A percentile compares a stretch with the other conserved stretches of the same genome.
Conservation (phyloP, 37 sponge, comb jelly and placozoan genomes). For the Aphrocallistes beatrix region DNA sequence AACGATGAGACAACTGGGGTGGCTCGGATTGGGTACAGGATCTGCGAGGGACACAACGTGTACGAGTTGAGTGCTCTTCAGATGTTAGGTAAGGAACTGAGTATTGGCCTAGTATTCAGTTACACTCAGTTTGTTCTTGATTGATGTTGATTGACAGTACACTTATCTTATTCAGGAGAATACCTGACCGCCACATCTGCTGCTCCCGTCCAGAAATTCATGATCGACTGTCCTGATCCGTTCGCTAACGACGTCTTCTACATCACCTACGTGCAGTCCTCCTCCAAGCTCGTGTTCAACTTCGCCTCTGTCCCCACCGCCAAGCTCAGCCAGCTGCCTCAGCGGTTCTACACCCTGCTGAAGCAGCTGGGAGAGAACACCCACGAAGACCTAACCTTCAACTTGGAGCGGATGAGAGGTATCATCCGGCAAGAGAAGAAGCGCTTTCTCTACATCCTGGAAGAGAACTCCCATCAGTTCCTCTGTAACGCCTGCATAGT, state of each 20-base stretch:
- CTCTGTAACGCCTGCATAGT: background rate
- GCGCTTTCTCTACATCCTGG: slow-evolving; percentile 34
- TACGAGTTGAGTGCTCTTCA: background rate
- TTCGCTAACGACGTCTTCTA: slow-evolving; percentile 34
- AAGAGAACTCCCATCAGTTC: background rate
- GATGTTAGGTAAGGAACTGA: background rate
- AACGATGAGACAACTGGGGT: slow-evolving; percentile 58
- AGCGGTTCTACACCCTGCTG: background rate
- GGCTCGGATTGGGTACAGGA: slow-evolving; percentile 52
- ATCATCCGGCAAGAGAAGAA: slow-evolving; percentile 38
- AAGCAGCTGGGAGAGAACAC: slow-evolving; percentile 23
- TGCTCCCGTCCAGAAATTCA: slow-evolving; percentile 69
- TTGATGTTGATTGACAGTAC: background rate
- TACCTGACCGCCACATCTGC: slow-evolving; percentile 77
- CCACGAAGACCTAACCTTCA: slow-evolving; percentile 31
- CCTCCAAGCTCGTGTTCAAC: slow-evolving; percentile 24
- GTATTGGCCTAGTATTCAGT: no score
- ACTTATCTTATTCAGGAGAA: slow-evolving; percentile 18
- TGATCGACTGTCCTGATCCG: slow-evolving; percentile 68
- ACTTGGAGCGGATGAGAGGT: slow-evolving; percentile 49
- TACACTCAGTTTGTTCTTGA: no score
- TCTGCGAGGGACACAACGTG: slow-evolving; percentile 36
- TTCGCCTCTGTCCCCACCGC: slow-evolving; percentile 50
- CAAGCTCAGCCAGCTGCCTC: slow-evolving; percentile 24
- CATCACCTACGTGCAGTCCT: background rate